A percentile compares a stretch with the other conserved stretches of the same genome.
These are phyloP conservation scores for Babyrousa celebensis DNA, from an alignment of 2,797 vertebrate genomes.

Conservation along the genomic window DNA sequence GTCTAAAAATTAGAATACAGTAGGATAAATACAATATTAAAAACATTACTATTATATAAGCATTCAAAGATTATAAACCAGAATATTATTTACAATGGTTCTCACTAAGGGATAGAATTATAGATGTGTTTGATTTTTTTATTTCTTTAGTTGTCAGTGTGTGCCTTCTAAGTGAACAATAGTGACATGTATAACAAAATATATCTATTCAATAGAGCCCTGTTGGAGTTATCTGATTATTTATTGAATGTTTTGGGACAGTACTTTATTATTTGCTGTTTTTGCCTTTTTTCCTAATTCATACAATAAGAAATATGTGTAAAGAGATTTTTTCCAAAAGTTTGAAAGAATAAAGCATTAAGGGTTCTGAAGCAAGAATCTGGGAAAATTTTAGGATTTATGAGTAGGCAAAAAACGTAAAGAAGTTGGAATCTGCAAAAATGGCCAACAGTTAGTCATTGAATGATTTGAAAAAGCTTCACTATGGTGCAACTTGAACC, in stretches of 20 bases:
- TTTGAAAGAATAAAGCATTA: background rate
- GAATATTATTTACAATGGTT: background rate
- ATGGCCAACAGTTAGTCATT: background rate
- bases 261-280: background rate
- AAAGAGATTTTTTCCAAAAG: background rate
- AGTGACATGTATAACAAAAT: background rate
- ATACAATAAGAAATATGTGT: background rate
- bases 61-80: rapidly evolving
- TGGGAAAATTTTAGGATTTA: background rate
- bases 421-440: background rate
- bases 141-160: background rate
- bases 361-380: background rate
- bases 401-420: background rate
- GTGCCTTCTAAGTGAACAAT: background rate
- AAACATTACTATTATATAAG: background rate
- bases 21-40: background rate
- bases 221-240: background rate
- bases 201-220: background rate
- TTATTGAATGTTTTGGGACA: background rate
- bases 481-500: background rate
- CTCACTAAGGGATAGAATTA: background rate
- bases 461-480: background rate
- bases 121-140: background rate
- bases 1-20: background rate
- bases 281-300: background rate